Conservation (phyloP, 2,797 vertebrate genomes). For the Danio jaintianensis region DNA sequence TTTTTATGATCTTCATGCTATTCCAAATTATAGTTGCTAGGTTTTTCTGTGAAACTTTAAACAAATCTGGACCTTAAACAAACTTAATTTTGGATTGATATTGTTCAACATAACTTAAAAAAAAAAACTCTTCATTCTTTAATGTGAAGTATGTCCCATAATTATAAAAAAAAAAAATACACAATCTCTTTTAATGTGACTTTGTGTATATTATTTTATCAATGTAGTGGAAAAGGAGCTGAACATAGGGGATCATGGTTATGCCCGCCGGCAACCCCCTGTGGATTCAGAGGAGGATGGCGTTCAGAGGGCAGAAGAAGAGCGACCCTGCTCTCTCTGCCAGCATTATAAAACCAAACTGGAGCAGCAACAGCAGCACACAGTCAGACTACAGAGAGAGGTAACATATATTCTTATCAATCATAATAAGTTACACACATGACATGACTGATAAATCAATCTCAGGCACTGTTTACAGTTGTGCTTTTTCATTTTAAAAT, state of each 20-base stretch:
- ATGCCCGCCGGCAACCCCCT: conserved; percentile 76
- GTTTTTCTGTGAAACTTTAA: neutral
- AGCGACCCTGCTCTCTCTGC: conserved; percentile 77
- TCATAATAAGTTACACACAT: neutral
- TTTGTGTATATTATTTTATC: neutral
- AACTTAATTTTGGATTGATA: too few relatives aligned
- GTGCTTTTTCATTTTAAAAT: too few relatives aligned
- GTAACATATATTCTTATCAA: conserved; percentile 53
- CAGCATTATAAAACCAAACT: conserved; percentile 79
- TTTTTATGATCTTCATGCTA: too few relatives aligned
- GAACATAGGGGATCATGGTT: conserved; percentile 81
- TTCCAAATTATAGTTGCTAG: too few relatives aligned
- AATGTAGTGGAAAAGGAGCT: conserved; percentile 76
- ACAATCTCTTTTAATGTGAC: neutral
- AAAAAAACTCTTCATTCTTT: too few relatives aligned
- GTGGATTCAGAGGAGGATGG: conserved; percentile 72
- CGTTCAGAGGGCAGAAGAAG: conserved; percentile 60
- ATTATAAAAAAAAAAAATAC: too few relatives aligned
- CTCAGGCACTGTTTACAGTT: too few relatives aligned
- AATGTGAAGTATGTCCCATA: too few relatives aligned
- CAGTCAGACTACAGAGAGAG: conserved; percentile 79
- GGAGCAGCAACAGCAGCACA: conserved; percentile 82
- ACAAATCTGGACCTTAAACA: too few relatives aligned
- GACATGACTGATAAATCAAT: too few relatives aligned
- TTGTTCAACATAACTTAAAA: too few relatives aligned